A percentile compares a stretch with the other conserved stretches of the same genome.
phyloP scores from a whole-genome alignment of 2,888 invertebrate genomes.

The Tetrapedia diversipes region DNA sequence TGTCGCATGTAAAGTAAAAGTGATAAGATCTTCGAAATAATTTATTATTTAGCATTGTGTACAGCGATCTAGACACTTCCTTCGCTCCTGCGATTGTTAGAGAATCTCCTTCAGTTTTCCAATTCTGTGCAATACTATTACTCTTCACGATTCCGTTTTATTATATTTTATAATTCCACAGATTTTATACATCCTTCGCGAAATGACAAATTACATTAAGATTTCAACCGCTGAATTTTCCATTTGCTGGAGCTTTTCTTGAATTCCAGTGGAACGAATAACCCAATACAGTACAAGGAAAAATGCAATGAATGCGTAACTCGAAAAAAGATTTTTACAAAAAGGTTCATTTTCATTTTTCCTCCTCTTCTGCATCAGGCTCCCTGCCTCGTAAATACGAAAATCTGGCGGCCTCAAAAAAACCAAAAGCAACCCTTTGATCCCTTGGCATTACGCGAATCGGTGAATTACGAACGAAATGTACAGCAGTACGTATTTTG shows the following conservation, averaged over 20 bases:
- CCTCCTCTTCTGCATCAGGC: too few species aligned
- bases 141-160: too few species aligned
- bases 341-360: too few species aligned
- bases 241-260: constrained; percentile 16
- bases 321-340: too few species aligned
- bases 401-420: constrained; percentile 19
- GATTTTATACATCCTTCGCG: background rate
- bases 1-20: too few species aligned
- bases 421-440: constrained; percentile 7
- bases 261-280: background rate
- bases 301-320: constrained; percentile 29
- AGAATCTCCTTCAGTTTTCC: too few species aligned
- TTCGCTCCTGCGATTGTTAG: too few species aligned
- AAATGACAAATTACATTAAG: background rate
- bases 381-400: constrained; percentile 4
- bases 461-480: background rate
- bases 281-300: background rate
- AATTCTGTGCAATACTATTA: too few species aligned
- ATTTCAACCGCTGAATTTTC: background rate
- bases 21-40: too few species aligned
- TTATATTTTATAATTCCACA: background rate
- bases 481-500: background rate
- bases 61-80: too few species aligned
- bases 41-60: too few species aligned
- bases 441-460: constrained; percentile 13